Evolutionary conservation across 1,140 invertebrate species (phyloP), one percentile per base, ranked within the genome.

Genomic region (Drosophila bocqueti): DNA sequence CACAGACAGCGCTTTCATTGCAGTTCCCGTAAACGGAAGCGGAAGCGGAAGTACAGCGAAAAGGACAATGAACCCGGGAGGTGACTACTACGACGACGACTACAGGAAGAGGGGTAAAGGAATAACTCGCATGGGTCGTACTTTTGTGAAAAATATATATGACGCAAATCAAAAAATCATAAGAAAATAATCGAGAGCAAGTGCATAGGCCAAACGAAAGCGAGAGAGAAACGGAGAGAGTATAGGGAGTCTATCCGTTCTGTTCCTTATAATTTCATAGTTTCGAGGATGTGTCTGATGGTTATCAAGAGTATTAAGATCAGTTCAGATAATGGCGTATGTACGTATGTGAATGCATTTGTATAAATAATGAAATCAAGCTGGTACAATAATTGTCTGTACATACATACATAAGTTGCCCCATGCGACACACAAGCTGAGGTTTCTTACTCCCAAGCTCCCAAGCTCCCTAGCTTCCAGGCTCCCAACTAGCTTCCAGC

Each of bases 21-120:
- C 62, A 91, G 87, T 91, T 91, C 64, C 86, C 85, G 67, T 90
- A 90, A 85, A 59, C 42, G 72, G 31, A 90, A 47, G 24, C 42
- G 72, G 31, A 90, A 47, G 24, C 59, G 72, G 43, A 64, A 49
- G 29, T 50, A 26, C 46, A 34, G 21, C 16, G 31, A 36, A 38
- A 29, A 42, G 29, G 38, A 61, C 46, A 49, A 31, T 31, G 46
- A 38, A 43, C 24, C 24, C 34, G 7, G 50, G 13, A 73, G 36
- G 59, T 67, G 57, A 42, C 55, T 36, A 47, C 43, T 49, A 55
- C 52, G 18, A 55, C 29, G 50, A 54, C 50, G 49, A 31, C 26
- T 54, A 36, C 52, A 55, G 54, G 36, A 57, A 26, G 36, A 16
- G 16, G 31, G 54, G 21, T 11, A n/a, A 55, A 54, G 36, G 21